Percentiles rank a stretch among this genome's conserved stretches.
phyloP scores from a whole-genome alignment of 2,888 invertebrate species.

The Nephrotoma guestfalica region DNA sequence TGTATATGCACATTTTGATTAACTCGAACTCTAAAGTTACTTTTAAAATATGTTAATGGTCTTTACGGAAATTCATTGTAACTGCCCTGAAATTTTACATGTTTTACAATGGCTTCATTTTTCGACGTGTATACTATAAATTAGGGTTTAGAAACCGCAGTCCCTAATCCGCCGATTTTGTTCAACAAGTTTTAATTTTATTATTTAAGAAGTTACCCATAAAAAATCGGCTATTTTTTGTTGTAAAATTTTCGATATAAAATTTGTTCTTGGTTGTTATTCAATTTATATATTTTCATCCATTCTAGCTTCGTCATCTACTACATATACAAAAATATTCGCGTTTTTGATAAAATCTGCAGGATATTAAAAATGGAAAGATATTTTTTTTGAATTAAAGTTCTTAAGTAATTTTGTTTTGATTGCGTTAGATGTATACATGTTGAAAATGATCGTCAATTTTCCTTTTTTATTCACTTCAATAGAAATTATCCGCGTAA shows the following conservation, averaged over 20 bases:
- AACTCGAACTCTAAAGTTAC: too few species aligned
- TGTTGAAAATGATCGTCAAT: not conserved
- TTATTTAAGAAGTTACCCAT: not conserved
- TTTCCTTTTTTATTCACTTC: not conserved
- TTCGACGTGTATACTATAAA: too few species aligned
- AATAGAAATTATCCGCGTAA: not conserved
- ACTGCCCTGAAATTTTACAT: too few species aligned
- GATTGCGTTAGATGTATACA: not conserved
- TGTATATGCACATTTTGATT: too few species aligned
- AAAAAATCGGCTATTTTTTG: not conserved
- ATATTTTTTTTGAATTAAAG: not conserved
- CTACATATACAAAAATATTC: not conserved
- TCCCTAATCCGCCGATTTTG: not conserved
- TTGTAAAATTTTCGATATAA: not conserved
- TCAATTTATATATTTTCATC: not conserved
- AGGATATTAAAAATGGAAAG: not conserved
- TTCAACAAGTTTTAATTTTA: not conserved
- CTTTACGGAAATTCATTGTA: too few species aligned
- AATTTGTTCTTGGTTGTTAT: not conserved
- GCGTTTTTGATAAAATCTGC: not conserved
- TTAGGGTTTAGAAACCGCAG: too few species aligned
- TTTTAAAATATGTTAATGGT: too few species aligned
- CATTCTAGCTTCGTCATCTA: not conserved
- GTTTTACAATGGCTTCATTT: too few species aligned
- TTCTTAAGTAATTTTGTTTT: not conserved